Conservation (phyloP, 1,140 invertebrate genomes). For the Drosophila varians region DNA sequence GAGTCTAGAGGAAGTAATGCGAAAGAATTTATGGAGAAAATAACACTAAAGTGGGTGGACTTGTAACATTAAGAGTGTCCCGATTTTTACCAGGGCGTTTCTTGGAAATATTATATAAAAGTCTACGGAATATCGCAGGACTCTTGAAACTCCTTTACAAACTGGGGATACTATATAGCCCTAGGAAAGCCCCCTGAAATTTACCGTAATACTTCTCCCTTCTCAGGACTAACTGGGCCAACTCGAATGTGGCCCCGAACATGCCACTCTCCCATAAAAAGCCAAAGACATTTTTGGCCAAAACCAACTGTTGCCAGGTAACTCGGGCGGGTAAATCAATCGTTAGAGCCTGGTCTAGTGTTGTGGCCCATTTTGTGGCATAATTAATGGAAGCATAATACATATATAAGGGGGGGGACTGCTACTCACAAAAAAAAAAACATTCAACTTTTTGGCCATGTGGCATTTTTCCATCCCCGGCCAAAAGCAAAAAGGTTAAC, state of each 20-base stretch:
- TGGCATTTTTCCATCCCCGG: slow-evolving; percentile 41
- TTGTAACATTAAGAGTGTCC: no score
- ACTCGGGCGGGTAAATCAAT: slow-evolving; percentile 15
- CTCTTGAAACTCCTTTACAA: no score
- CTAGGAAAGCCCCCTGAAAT: not conserved
- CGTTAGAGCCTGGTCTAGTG: slow-evolving; percentile 3
- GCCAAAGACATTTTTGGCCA: slow-evolving; percentile 44
- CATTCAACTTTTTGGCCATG: slow-evolving; percentile 32
- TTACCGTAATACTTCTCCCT: not conserved
- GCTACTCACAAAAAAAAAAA: no score
- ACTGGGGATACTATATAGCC: not conserved
- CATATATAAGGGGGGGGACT: no score
- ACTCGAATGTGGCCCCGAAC: slow-evolving; percentile 23
- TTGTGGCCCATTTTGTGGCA: slow-evolving; percentile 39
- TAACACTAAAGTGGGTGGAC: no score
- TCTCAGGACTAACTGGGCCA: slow-evolving; percentile 15
- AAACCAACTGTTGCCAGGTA: slow-evolving; percentile 78
- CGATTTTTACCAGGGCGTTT: no score
- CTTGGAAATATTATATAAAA: no score
- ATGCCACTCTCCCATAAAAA: slow-evolving; percentile 53
- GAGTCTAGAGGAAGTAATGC: no score
- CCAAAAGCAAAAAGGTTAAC: slow-evolving; percentile 69
- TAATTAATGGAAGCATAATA: slow-evolving; percentile 55
- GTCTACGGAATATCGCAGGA: no score
- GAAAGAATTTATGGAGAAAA: no score